phyloP scores from a whole-genome alignment of 2,113 vertebrate species.

The Menidia beryllina region DNA sequence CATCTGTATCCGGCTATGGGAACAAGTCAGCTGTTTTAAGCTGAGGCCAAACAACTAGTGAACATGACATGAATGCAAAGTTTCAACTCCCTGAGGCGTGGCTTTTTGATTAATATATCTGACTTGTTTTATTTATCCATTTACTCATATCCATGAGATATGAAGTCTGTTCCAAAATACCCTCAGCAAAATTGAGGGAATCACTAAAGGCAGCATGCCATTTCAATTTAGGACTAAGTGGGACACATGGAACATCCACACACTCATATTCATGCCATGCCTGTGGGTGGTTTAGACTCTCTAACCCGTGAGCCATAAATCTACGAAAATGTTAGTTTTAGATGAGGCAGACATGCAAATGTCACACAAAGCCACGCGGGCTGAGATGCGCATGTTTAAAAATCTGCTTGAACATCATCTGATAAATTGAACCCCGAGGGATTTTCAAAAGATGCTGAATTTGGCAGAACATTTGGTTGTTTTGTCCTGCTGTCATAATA shows the following conservation, averaged over 20 bases:
- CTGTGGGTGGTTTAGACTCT: slow-evolving; percentile 9
- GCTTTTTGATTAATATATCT: not conserved
- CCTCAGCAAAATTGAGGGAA: not conserved
- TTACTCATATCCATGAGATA: slow-evolving; percentile 1
- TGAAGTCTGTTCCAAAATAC: not conserved
- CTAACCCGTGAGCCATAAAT: not conserved
- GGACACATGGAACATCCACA: not conserved
- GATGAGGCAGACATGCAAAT: not conserved
- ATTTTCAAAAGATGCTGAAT: not conserved
- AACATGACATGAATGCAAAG: slow-evolving; percentile 9
- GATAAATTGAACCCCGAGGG: not conserved
- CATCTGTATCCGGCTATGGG: slow-evolving; percentile 19
- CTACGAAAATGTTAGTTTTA: not conserved
- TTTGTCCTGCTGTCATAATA: not conserved
- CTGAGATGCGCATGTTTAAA: not conserved
- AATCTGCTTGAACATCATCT: not conserved
- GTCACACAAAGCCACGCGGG: not conserved
- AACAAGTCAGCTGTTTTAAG: slow-evolving; percentile 29
- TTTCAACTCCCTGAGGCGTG: not conserved
- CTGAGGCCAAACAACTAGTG: slow-evolving; percentile 6
- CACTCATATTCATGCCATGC: not conserved
- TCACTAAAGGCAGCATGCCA: slow-evolving; percentile 7
- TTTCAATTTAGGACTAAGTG: slow-evolving; percentile 1
- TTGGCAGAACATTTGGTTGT: slow-evolving; percentile 3
- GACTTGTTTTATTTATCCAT: not conserved